Evolutionary conservation across 2,888 invertebrate genomes (phyloP).

Genomic region (Fragum whitleyi): DNA sequence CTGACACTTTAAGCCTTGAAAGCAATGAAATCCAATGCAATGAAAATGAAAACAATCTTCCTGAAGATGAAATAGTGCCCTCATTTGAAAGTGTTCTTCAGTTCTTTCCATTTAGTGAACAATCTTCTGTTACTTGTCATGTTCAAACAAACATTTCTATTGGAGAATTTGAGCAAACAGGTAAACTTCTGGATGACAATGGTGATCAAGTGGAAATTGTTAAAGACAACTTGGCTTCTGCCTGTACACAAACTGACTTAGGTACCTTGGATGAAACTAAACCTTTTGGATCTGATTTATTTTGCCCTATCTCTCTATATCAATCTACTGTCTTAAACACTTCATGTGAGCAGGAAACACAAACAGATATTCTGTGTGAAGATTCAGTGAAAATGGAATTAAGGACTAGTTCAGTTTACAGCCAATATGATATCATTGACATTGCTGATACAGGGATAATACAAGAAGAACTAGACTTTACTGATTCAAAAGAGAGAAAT

Average conservation of each 20-base stretch:
- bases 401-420: not conserved
- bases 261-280: not conserved
- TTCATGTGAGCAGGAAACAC: not conserved
- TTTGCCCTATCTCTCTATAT: not conserved
- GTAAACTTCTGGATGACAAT: constrained; percentile 48
- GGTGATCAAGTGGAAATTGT: constrained; percentile 35
- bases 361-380: not conserved
- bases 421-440: constrained; percentile 18
- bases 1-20: not conserved
- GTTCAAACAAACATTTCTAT: constrained; percentile 54
- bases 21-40: not conserved
- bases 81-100: constrained; percentile 47
- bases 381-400: no score
- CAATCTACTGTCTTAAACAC: not conserved
- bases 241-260: constrained; percentile 28
- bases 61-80: constrained; percentile 27
- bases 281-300: not conserved
- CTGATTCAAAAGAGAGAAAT: no score
- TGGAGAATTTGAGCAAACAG: constrained; percentile 28
- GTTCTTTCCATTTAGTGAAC: constrained; percentile 31
- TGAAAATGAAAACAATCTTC: not conserved
- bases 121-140: constrained; percentile 1
- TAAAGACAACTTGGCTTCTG: constrained; percentile 32
- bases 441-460: no score
- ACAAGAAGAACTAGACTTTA: no score